These are phyloP conservation scores for Leuciscus waleckii DNA, from an alignment of 2,797 vertebrate species.

Conservation along the genomic window DNA sequence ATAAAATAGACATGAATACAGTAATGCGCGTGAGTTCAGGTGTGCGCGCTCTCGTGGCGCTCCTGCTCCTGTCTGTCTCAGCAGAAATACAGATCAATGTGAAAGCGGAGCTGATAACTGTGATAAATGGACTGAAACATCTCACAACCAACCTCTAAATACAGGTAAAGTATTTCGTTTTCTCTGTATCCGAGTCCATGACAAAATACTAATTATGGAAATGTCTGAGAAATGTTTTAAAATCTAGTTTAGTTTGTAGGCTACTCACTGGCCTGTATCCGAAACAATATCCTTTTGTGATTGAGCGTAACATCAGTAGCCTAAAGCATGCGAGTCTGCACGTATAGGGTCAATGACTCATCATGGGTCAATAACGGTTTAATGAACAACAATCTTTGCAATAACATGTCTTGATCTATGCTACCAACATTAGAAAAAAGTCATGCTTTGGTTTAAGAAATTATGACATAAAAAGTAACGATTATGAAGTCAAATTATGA, in stretches of 20 bases:
- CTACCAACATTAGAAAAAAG: background rate
- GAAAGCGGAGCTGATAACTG: background rate
- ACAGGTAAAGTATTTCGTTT: background rate
- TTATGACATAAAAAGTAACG: no score
- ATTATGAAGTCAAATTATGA: background rate
- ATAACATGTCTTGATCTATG: background rate
- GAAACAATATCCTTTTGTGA: background rate
- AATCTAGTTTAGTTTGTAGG: no score
- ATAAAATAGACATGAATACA: background rate
- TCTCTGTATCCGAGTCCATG: no score
- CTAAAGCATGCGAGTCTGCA: background rate
- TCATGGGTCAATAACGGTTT: background rate
- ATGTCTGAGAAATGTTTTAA: no score
- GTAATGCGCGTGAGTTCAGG: background rate
- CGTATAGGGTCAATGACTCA: conserved; percentile 12
- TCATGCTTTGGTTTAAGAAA: background rate
- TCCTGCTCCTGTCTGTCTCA: background rate
- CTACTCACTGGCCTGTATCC: background rate
- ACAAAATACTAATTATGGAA: no score
- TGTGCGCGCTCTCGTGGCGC: background rate
- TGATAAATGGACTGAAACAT: conserved; percentile 1
- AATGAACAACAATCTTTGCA: background rate
- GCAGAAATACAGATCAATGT: background rate
- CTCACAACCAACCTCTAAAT: background rate
- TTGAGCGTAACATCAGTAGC: background rate